Evolutionary conservation across 1,140 invertebrate species (phyloP), one percentile per base, ranked within the genome.

Genomic region (Ips typographus): DNA sequence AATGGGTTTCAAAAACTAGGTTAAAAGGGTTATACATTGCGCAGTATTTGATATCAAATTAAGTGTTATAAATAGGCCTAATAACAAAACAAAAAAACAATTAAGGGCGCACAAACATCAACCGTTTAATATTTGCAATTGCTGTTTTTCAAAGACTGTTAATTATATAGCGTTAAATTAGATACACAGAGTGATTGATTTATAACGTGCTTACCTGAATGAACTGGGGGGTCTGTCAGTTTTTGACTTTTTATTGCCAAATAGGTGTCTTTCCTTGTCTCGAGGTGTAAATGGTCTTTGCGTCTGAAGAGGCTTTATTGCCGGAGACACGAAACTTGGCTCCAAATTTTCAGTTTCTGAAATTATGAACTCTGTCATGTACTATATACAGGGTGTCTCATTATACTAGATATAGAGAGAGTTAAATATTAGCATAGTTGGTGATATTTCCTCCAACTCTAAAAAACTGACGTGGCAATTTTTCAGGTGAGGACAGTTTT

Each of bases 211-310:
- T 49, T 83, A 91, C 88, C 90, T 92, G 77, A 93, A 91, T 8
- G 90, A 86, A 80, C 90, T 92, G 1, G 91, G 90, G 36, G 92
- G 91, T 67, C 92, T 80, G 61, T 87, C 86, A 38, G 84, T 80
- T 71, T 82, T 74, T 57, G 80, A 77, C 41, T 83, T 81, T 67
- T 84, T 84, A 44, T 49, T 66, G 55, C 89, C 89, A 81, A 91
- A 90, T 5, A 92, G 81, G 2, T 87, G 86, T 56, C 92, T 82
- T 65, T 91, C 87, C 40, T 89, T 87, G 63, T 92, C 91, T 39
- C 89, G 83, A 4, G 92, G 92, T 5, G 92, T 94, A 75, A 91
- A 93, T 2, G 92, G 92, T 40, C 92, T 83, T 66, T 89, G 86
- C 1, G 91, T 92, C 75, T 88, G 85, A 47, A 92, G 82, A 8